phyloP scores from a whole-genome alignment of 2,888 invertebrate species.

The Leptinotarsa peninsularis region DNA sequence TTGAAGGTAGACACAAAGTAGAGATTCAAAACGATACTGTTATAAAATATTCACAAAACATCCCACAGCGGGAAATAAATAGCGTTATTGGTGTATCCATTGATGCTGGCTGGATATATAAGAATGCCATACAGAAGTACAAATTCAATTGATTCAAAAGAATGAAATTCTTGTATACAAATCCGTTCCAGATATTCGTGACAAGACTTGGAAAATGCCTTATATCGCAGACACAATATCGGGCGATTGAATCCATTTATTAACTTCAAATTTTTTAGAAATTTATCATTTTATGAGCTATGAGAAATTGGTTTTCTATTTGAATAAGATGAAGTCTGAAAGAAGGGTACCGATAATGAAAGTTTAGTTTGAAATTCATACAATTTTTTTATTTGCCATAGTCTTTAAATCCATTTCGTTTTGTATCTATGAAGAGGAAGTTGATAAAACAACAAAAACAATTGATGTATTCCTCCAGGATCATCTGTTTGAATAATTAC shows the following conservation, averaged over 20 bases:
- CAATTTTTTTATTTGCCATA: not conserved
- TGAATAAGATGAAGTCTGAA: constrained; percentile 22
- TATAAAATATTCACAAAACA: constrained; percentile 15
- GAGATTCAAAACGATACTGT: not conserved
- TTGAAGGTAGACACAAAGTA: not conserved
- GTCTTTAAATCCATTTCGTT: not conserved
- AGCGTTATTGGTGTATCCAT: constrained; percentile 16
- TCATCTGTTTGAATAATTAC: no score
- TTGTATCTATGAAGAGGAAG: constrained; percentile 9
- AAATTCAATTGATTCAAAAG: constrained; percentile 43
- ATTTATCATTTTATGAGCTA: constrained; percentile 31
- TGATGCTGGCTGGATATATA: constrained; percentile 31
- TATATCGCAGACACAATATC: constrained; percentile 42
- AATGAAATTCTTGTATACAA: constrained; percentile 46
- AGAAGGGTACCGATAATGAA: constrained; percentile 12
- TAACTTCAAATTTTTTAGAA: constrained; percentile 38
- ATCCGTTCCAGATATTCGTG: constrained; percentile 43
- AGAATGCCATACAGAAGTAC: constrained; percentile 38
- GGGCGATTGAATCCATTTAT: constrained; percentile 42
- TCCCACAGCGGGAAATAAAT: constrained; percentile 7
- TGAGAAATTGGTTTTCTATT: constrained; percentile 33
- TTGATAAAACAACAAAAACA: not conserved
- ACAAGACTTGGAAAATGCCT: constrained; percentile 43
- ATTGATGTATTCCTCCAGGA: no score
- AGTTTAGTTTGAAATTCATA: not conserved